These are phyloP conservation scores for Ennomos erosarius DNA, from an alignment of 2,888 invertebrate species.

Conservation along the genomic window DNA sequence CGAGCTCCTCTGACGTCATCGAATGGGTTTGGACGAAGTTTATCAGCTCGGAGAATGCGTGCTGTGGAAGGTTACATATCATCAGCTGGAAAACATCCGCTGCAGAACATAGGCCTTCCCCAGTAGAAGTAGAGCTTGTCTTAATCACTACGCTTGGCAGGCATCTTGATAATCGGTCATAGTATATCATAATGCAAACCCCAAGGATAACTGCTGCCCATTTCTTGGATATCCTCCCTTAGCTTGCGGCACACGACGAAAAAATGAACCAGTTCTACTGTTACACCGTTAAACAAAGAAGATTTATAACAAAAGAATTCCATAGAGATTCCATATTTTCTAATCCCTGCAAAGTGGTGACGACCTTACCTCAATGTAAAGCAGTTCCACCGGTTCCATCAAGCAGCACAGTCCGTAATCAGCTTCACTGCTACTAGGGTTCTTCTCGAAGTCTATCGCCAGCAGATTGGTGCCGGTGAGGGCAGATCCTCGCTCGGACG, in stretches of 20 bases:
- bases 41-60: conserved; percentile 89
- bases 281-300: too few relatives aligned
- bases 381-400: conserved; percentile 90
- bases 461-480: conserved; percentile 89
- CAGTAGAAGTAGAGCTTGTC: too few relatives aligned
- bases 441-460: conserved; percentile 90
- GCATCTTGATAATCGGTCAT: too few relatives aligned
- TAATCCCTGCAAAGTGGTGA: neutral
- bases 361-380: conserved; percentile 89
- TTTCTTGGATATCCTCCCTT: too few relatives aligned
- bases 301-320: too few relatives aligned
- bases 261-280: too few relatives aligned
- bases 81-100: neutral
- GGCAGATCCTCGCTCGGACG: conserved; percentile 71
- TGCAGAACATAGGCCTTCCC: too few relatives aligned
- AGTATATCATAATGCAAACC: too few relatives aligned
- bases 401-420: conserved; percentile 88
- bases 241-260: too few relatives aligned
- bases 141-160: too few relatives aligned
- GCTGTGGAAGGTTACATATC: conserved; percentile 69
- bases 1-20: conserved; percentile 72
- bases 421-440: conserved; percentile 87
- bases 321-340: too few relatives aligned
- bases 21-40: conserved; percentile 88
- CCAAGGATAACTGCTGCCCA: too few relatives aligned